Percentiles rank a stretch among this genome's conserved stretches.
These are phyloP conservation scores for Drosophila punjabiensis DNA, from an alignment of 1,140 invertebrate genomes.

Conservation along the genomic window DNA sequence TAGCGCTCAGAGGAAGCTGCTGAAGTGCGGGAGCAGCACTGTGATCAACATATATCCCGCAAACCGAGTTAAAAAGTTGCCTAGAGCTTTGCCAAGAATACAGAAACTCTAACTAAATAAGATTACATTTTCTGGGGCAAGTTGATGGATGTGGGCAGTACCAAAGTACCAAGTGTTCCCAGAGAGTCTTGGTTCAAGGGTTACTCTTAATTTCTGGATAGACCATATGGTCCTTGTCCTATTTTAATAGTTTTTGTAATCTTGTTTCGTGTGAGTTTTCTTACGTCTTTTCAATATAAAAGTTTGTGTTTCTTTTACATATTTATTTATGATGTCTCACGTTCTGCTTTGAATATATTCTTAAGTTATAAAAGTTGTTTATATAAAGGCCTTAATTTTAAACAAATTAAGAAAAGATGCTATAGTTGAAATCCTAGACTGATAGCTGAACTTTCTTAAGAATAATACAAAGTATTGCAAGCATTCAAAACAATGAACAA, in stretches of 20 bases:
- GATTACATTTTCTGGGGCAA: conserved; percentile 21
- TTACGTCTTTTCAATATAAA: not conserved
- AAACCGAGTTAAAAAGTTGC: conserved; percentile 18
- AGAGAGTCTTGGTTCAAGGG: not conserved
- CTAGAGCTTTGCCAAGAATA: conserved; percentile 10
- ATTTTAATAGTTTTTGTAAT: not conserved
- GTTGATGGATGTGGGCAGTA: conserved; percentile 4
- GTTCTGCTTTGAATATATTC: not conserved
- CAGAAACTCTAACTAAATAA: conserved; percentile 10
- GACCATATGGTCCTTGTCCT: not conserved
- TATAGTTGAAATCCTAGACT: not conserved
- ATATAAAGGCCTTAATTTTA: not conserved
- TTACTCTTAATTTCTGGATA: not conserved
- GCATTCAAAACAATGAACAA: not conserved
- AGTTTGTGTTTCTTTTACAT: not conserved
- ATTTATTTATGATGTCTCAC: no score
- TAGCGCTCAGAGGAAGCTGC: not conserved
- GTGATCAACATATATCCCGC: conserved; percentile 12
- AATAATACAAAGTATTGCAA: no score
- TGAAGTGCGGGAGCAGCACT: no score
- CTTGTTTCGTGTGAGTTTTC: not conserved
- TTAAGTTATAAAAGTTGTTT: not conserved
- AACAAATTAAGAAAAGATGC: not conserved
- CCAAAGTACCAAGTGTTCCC: not conserved
- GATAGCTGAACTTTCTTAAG: no score